phyloP scores from a whole-genome alignment of 2,797 vertebrate species.

The Glyptemys insculpta region DNA sequence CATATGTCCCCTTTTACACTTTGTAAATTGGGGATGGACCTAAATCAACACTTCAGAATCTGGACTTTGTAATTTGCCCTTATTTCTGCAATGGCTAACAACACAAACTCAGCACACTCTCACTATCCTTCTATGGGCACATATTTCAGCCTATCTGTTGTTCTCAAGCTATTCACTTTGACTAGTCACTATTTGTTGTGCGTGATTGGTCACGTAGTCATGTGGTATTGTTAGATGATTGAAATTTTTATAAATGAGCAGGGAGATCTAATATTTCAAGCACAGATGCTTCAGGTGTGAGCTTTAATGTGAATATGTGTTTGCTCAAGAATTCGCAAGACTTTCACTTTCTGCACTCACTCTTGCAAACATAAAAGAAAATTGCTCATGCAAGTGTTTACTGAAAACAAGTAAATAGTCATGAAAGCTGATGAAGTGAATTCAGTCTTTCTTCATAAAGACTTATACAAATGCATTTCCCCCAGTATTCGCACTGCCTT shows the following conservation, averaged over 20 bases:
- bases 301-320: fast-evolving
- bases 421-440: background rate
- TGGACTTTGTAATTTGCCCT: background rate
- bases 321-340: background rate
- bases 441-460: background rate
- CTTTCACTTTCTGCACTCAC: background rate
- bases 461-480: background rate
- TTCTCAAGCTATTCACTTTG: background rate
- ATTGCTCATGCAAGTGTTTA: background rate
- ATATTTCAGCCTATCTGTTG: background rate
- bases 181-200: background rate
- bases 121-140: background rate
- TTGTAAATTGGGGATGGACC: background rate
- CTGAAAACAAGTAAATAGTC: background rate
- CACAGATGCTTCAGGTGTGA: background rate
- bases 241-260: background rate
- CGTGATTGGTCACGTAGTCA: fast-evolving
- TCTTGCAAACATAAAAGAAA: background rate
- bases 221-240: background rate
- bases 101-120: background rate
- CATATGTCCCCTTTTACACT: background rate
- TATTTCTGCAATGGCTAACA: background rate
- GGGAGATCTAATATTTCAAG: background rate
- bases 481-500: background rate
- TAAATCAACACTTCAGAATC: background rate